Evolutionary conservation across 2,113 vertebrate genomes (phyloP), one percentile per base, ranked within the genome.

Genomic region (Neolamprologus caudopunctatus): DNA sequence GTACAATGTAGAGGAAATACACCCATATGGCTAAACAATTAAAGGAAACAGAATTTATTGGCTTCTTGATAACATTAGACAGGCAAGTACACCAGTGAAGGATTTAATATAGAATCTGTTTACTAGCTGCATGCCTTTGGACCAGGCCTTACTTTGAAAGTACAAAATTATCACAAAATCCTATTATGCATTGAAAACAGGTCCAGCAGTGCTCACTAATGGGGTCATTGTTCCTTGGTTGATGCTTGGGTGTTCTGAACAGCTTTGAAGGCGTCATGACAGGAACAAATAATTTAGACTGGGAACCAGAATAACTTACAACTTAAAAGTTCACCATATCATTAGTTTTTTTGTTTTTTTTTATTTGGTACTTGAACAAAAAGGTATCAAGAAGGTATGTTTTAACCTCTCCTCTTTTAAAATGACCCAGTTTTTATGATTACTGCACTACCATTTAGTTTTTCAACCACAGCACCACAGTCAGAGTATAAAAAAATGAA

Each of bases 1-100:
- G 57, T 71, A 95, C 89, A 95, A 95, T 94, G 86, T 75, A 75
- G 66, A 95, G 93, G 92, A 95, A 95, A 91, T 80, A 86, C 88
- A 80, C 89, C 85, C 86, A 73, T 57, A 10, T 13, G 11, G 81
- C 66, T 78, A 10, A 86, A 95, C 92, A 95, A 95, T 95, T 14
- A 86, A 80, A 82, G 94, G 93, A 95, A 94, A 89, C 53, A 71
- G 24, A 50, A 85, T 81, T 79, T 90, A 88, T 88, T 88, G 14
- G 75, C 61, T 93, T 66, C 88, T 91, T 91, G 87, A 93, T 84
- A 81, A 89, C 33, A 92, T 83, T 81, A 71, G 53, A 73, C 58
- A 89, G 73, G 58, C 55, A 79, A 85, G 78, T n/a, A 42, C 33
- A 71, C n/a, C 21, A 54, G 78, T 89, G 61, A 90, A 81, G 28